Conservation (phyloP, 92 coral and sea anemone species). For the Parazoanthus swiftii region DNA sequence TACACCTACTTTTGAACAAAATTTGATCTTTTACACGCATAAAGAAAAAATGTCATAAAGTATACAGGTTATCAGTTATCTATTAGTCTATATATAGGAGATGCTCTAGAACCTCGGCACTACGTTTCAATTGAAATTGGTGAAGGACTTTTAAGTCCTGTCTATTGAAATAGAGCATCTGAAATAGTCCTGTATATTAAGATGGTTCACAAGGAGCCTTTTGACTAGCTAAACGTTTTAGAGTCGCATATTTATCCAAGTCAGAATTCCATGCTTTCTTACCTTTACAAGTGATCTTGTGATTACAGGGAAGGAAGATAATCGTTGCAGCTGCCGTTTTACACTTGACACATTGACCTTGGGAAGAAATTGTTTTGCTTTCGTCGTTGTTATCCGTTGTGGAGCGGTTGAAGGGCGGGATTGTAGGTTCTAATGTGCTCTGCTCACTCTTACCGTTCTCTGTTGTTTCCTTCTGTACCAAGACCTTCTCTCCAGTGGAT, state of each 20-base stretch:
- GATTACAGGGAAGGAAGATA: not conserved
- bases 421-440: not conserved
- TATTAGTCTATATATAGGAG: too few relatives aligned
- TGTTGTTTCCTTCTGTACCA: not conserved
- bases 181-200: too few relatives aligned
- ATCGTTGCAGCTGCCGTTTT: not conserved
- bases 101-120: too few relatives aligned
- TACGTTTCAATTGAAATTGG: too few relatives aligned
- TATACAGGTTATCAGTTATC: too few relatives aligned
- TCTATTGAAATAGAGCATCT: too few relatives aligned
- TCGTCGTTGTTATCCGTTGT: not conserved
- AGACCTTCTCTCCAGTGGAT: not conserved
- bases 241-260: too few relatives aligned
- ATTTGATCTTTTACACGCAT: too few relatives aligned
- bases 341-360: not conserved
- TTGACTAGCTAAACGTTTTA: not conserved
- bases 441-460: not conserved
- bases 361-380: not conserved
- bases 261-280: not conserved
- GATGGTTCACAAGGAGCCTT: too few relatives aligned
- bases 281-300: conserved; percentile 14
- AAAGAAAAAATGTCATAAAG: too few relatives aligned
- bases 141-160: too few relatives aligned
- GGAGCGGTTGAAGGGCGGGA: not conserved
- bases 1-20: too few relatives aligned